Evolutionary conservation across 2,113 vertebrate genomes (phyloP).

Genomic region (Butastur rufipennis): DNA sequence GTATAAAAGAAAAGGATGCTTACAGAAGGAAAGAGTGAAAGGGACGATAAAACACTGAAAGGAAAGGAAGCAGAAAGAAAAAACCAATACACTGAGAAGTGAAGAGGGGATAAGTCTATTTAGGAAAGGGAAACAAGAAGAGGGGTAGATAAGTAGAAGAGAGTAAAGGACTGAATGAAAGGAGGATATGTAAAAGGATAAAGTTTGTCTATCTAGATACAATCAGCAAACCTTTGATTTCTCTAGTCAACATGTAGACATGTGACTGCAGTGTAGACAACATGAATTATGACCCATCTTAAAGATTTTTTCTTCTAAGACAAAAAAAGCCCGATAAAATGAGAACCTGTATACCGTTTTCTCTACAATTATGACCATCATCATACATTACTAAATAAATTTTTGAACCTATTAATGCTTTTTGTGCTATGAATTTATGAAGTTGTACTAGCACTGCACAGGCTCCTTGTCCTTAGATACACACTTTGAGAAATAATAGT

Average conservation of each 20-base stretch:
- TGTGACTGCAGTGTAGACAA: constrained; percentile 20
- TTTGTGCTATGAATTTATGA: background rate
- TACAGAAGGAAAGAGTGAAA: background rate
- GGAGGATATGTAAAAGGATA: constrained; percentile 51
- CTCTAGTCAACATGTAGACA: background rate
- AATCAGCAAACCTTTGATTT: constrained; percentile 47
- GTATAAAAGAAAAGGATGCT: background rate
- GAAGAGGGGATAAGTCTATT: background rate
- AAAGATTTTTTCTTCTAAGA: background rate
- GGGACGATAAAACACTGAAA: background rate
- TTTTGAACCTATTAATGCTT: background rate
- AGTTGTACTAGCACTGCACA: background rate
- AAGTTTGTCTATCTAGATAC: constrained; percentile 39
- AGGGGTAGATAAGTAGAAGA: background rate
- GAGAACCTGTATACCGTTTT: background rate
- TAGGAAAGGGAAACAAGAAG: background rate
- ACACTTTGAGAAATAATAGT: background rate
- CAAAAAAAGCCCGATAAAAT: background rate
- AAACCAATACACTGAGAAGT: background rate
- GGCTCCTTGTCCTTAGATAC: background rate
- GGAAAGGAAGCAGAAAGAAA: background rate
- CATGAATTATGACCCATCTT: constrained; percentile 11
- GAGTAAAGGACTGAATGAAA: constrained; percentile 42
- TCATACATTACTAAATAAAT: background rate
- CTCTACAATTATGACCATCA: background rate